Evolutionary conservation across 2,797 vertebrate species (phyloP), one percentile per base, ranked within the genome.

Genomic region (Lycodopsis pacificus): DNA sequence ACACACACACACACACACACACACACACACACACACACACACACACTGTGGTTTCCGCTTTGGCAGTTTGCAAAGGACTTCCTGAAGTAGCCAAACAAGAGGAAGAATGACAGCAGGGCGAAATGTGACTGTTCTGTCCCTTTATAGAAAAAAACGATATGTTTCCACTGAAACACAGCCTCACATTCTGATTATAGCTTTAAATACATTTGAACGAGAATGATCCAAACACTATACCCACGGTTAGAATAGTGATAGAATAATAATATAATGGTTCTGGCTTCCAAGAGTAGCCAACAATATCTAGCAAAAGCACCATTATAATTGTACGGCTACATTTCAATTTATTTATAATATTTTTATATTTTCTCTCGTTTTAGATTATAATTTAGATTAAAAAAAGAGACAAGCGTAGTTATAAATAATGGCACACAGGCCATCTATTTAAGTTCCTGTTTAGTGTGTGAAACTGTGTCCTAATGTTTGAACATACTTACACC

Each of bases 71-170:
- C 80, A 73, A 75, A 89, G 73, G 79, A 94, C 95, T 96, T 97
- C 96, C 96, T 97, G 95, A 93, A 93, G 86, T 96, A 91, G 95
- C 94, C 96, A 90, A 89, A 92, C 81, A 83, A 89, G 85, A 84
- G 59, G 78, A 77, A 87, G 84, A 81, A 65, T 44, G 79, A 88
- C 66, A 86, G 71, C 44, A 74, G 53, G 49, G 42, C 1, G 4
- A 74, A 27, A 76, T 69, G 62, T 71, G 34, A 62, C 64, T 49
- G 5, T 66, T 64, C 34, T 61, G 65, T 65, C 62, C 71, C 12
- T 70, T 77, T 66, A 6, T 54, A 15, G 15, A 51, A 76, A 49
- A 12, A 70, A 62, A 34, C 5, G 2, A 46, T 54, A 30, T 49
- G 46, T 80, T 84, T 76, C 70, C 67, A 67, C 61, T 73, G 19